These are phyloP conservation scores for Melitaea athalia DNA, from an alignment of 2,888 invertebrate genomes.

Conservation along the genomic window DNA sequence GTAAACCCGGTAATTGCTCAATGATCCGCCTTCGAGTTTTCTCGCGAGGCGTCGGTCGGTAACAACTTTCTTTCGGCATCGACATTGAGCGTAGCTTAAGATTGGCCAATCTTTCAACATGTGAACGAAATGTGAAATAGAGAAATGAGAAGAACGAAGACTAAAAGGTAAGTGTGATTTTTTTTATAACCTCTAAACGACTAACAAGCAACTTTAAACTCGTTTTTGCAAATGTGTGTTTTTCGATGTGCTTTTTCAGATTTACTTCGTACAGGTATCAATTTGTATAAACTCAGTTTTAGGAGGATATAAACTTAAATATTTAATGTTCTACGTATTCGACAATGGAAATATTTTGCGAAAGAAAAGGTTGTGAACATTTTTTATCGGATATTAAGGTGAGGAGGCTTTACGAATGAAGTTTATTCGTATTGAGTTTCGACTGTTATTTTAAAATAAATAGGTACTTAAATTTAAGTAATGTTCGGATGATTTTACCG, in stretches of 20 bases:
- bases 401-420: slow-evolving; percentile 26
- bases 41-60: slow-evolving; percentile 40
- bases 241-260: slow-evolving; percentile 73
- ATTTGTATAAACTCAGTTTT: slow-evolving; percentile 47
- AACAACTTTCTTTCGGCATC: slow-evolving; percentile 71
- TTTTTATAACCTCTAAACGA: slow-evolving; percentile 44
- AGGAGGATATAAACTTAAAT: slow-evolving; percentile 28
- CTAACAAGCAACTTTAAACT: slow-evolving; percentile 48
- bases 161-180: slow-evolving; percentile 68
- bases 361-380: slow-evolving; percentile 27
- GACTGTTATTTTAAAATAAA: slow-evolving; percentile 34
- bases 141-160: slow-evolving; percentile 48
- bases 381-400: slow-evolving; percentile 36
- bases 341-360: slow-evolving; percentile 30
- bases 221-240: slow-evolving; percentile 60
- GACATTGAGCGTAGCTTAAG: slow-evolving; percentile 59
- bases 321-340: slow-evolving; percentile 29
- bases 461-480: slow-evolving; percentile 30
- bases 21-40: slow-evolving; percentile 62
- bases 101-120: slow-evolving; percentile 69
- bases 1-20: slow-evolving; percentile 70
- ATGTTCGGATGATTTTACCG: slow-evolving; percentile 17
- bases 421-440: slow-evolving; percentile 33
- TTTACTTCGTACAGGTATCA: slow-evolving; percentile 74
- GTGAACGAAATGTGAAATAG: slow-evolving; percentile 51